Evolutionary conservation across 2,113 vertebrate genomes (phyloP).

Genomic region (Penelope pileata): DNA sequence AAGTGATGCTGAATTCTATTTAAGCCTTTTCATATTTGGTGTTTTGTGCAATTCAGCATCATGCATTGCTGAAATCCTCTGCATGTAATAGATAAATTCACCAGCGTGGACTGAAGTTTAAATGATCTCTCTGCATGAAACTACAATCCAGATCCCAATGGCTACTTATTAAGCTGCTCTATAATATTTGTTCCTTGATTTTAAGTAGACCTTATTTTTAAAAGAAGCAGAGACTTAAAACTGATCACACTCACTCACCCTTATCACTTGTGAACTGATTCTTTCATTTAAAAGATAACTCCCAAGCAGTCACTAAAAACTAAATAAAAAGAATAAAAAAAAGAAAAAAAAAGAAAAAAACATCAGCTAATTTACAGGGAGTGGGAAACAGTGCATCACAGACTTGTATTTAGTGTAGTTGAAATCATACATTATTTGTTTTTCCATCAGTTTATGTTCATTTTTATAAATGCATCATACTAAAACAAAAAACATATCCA

Average conservation of each 20-base stretch:
- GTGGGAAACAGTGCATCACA: neutral
- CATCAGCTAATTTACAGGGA: neutral
- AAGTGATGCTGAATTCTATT: neutral
- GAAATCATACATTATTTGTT: neutral
- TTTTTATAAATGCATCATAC: neutral
- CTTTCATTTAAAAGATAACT: neutral
- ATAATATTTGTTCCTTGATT: neutral
- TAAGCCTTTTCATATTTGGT: neutral
- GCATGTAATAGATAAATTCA: neutral
- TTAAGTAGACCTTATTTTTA: neutral
- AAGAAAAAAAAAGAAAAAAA: neutral
- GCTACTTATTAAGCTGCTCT: neutral
- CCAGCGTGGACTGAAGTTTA: neutral
- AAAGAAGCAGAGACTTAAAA: neutral
- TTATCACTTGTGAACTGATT: neutral
- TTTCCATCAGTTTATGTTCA: neutral
- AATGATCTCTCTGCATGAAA: neutral
- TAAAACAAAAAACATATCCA: neutral
- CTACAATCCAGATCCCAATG: neutral
- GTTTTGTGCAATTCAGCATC: neutral
- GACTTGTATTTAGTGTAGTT: neutral
- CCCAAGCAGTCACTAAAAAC: neutral
- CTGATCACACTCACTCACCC: neutral
- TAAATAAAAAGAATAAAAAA: neutral
- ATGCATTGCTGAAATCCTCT: neutral